Conservation (phyloP, 2,797 vertebrate species). For the Lithobates pipiens region DNA sequence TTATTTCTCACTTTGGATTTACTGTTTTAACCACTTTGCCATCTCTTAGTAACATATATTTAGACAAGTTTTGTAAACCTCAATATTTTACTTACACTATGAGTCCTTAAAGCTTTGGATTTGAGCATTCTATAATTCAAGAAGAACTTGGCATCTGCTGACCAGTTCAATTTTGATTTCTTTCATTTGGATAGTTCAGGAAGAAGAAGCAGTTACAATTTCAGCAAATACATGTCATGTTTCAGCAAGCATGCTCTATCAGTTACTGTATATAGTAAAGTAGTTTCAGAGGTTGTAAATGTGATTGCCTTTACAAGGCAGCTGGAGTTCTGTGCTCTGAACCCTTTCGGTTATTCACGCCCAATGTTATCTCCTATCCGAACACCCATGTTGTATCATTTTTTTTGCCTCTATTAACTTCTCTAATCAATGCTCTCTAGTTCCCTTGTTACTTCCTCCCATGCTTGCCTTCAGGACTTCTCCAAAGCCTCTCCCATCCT, state of each 20-base stretch:
- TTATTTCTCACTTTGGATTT: conserved; percentile 35
- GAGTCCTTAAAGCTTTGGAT: background rate
- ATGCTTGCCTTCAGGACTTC: too few species aligned
- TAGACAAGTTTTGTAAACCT: conserved; percentile 15
- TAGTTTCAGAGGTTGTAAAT: background rate
- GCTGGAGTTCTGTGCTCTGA: too few species aligned
- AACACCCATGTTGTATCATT: too few species aligned
- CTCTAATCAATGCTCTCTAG: too few species aligned
- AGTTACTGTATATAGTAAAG: too few species aligned
- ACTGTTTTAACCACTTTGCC: conserved; percentile 38
- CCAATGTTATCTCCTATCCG: too few species aligned
- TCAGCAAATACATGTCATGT: background rate
- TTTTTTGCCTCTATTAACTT: too few species aligned
- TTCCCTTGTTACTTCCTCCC: too few species aligned
- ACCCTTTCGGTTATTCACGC: too few species aligned
- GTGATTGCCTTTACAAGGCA: too few species aligned
- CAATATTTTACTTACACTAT: conserved; percentile 26
- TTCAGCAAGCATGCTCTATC: background rate
- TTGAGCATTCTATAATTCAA: background rate
- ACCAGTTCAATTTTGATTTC: background rate
- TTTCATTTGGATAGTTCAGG: background rate
- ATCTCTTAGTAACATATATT: conserved; percentile 29
- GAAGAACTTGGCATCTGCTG: background rate
- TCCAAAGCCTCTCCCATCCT: too few species aligned
- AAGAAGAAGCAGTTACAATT: background rate